A percentile compares a stretch with the other conserved stretches of the same genome.
These are phyloP conservation scores for Poicephalus gulielmi DNA, from an alignment of 2,113 vertebrate genomes.

Conservation along the genomic window DNA sequence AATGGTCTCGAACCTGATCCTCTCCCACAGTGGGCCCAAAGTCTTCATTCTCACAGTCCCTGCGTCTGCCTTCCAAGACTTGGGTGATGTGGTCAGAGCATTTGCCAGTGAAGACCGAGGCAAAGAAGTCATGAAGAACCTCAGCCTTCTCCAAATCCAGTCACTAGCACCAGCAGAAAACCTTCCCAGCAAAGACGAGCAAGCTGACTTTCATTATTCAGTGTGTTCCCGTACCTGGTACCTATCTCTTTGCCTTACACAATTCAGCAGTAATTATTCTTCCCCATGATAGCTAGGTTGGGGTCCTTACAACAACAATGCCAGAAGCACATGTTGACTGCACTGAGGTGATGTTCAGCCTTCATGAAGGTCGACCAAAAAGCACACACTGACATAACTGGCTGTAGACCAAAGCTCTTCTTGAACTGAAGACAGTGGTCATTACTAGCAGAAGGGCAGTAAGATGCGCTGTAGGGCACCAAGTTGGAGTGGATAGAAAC, in stretches of 20 bases:
- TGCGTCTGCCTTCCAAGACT: too few species aligned
- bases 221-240: neutral
- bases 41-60: too few species aligned
- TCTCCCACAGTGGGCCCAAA: too few species aligned
- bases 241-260: neutral
- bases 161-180: neutral
- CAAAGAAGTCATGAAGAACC: too few species aligned
- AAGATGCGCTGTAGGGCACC: neutral
- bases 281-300: neutral
- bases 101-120: too few species aligned
- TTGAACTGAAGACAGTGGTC: neutral
- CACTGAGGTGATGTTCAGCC: neutral
- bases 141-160: too few species aligned
- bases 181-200: neutral
- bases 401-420: neutral
- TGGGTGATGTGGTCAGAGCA: too few species aligned
- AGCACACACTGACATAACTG: neutral
- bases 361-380: neutral
- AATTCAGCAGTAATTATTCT: neutral
- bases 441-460: neutral
- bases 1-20: too few species aligned
- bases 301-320: neutral
- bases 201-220: neutral
- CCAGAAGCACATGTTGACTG: neutral
- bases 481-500: neutral